Evolutionary conservation across 2,113 vertebrate species (phyloP).

Genomic region (Scortum barcoo): DNA sequence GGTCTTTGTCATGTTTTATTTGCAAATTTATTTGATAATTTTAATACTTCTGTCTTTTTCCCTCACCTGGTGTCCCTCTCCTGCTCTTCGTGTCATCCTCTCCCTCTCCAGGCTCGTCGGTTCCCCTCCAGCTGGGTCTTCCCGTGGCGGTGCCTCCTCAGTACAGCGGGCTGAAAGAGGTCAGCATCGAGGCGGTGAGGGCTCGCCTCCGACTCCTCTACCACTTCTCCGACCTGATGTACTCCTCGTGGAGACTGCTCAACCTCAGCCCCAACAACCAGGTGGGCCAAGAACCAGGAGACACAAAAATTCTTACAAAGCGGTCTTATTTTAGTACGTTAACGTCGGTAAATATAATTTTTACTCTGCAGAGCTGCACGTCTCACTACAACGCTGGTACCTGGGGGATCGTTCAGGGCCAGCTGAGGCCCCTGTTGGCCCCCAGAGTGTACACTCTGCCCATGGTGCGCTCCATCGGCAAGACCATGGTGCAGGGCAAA

Average conservation of each 20-base stretch:
- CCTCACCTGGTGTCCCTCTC: not conserved
- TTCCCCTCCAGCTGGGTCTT: slow-evolving; percentile 84
- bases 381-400: slow-evolving; percentile 87
- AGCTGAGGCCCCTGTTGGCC: slow-evolving; percentile 85
- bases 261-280: slow-evolving; percentile 87
- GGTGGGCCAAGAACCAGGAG: slow-evolving; percentile 52
- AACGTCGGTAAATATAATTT: not conserved
- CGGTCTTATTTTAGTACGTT: not conserved
- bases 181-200: slow-evolving; percentile 83
- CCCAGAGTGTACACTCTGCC: slow-evolving; percentile 87
- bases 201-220: slow-evolving; percentile 85
- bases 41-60: not conserved
- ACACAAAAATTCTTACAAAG: too few species aligned
- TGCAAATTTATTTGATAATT: not conserved
- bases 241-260: slow-evolving; percentile 87
- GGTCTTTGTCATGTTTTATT: too few species aligned
- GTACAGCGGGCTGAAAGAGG: slow-evolving; percentile 84
- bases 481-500: slow-evolving; percentile 89
- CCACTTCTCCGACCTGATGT: slow-evolving; percentile 90
- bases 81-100: too few species aligned
- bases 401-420: slow-evolving; percentile 86
- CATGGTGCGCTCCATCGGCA: slow-evolving; percentile 87
- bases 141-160: slow-evolving; percentile 84
- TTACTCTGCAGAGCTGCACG: slow-evolving; percentile 75
- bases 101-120: slow-evolving; percentile 73